Evolutionary conservation across 1,140 invertebrate genomes (phyloP).

Genomic region (Halictus rubicundus): DNA sequence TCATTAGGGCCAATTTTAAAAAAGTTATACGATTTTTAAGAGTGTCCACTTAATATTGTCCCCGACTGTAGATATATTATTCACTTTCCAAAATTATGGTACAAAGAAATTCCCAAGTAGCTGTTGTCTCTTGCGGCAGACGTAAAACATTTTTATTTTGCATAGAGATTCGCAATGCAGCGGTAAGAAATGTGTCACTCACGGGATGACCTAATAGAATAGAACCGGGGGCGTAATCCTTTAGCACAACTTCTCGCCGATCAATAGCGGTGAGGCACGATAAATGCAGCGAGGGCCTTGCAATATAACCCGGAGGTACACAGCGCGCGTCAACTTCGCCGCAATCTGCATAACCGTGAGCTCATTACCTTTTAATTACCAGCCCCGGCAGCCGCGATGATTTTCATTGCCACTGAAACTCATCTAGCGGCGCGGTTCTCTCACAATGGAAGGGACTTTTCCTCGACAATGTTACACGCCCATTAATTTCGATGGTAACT

Average conservation of each 20-base stretch:
- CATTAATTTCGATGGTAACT: conserved; percentile 60
- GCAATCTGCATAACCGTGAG: conserved; percentile 61
- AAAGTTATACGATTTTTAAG: too few relatives aligned
- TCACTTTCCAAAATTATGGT: too few relatives aligned
- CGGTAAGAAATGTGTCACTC: background rate
- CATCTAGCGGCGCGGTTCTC: conserved; percentile 40
- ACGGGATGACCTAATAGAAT: background rate
- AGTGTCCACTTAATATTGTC: too few relatives aligned
- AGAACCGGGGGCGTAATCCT: conserved; percentile 6
- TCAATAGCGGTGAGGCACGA: conserved; percentile 32
- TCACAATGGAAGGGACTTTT: conserved; percentile 59
- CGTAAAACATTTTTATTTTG: too few relatives aligned
- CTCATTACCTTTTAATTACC: conserved; percentile 68
- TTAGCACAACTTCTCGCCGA: conserved; percentile 24
- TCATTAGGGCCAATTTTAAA: too few relatives aligned
- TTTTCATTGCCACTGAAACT: conserved; percentile 64
- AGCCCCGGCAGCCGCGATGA: conserved; percentile 48
- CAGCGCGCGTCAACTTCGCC: conserved; percentile 47
- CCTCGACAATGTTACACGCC: conserved; percentile 43
- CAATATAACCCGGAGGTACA: conserved; percentile 25
- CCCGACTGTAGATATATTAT: too few relatives aligned
- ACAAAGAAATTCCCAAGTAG: too few relatives aligned
- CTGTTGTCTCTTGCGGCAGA: too few relatives aligned
- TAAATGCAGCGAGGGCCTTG: conserved; percentile 25
- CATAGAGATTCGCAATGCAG: too few relatives aligned